These are phyloP conservation scores for Chunga burmeisteri DNA, from an alignment of 2,113 vertebrate species.

Conservation along the genomic window DNA sequence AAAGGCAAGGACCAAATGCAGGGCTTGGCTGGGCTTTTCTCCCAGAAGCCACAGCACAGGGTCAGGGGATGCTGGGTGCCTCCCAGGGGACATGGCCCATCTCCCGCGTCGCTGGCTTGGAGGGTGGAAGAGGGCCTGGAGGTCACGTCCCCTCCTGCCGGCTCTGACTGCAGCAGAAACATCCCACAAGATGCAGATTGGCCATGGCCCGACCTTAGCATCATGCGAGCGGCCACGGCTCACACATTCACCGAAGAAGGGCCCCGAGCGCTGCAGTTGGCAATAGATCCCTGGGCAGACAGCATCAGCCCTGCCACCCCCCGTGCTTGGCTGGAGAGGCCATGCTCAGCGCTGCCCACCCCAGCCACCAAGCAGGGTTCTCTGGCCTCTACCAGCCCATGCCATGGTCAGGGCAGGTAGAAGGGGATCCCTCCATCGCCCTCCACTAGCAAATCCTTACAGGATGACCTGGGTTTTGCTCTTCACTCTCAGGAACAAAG, in stretches of 20 bases:
- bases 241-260: neutral
- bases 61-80: neutral
- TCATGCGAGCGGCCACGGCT: rapidly evolving
- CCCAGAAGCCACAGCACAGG: neutral
- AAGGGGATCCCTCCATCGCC: rapidly evolving
- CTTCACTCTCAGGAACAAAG: neutral
- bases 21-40: neutral
- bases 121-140: neutral
- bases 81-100: neutral
- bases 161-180: neutral
- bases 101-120: neutral
- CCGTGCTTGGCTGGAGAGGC: neutral
- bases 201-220: neutral
- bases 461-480: neutral
- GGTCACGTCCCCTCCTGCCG: neutral
- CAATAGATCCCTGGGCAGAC: neutral
- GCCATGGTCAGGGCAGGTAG: neutral
- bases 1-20: neutral
- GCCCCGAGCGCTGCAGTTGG: rapidly evolving
- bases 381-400: neutral
- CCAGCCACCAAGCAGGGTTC: neutral
- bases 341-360: rapidly evolving
- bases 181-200: no score
- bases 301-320: neutral
- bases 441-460: neutral